phyloP scores from a whole-genome alignment of 2,888 invertebrate genomes.

The Torymus tubicola region DNA sequence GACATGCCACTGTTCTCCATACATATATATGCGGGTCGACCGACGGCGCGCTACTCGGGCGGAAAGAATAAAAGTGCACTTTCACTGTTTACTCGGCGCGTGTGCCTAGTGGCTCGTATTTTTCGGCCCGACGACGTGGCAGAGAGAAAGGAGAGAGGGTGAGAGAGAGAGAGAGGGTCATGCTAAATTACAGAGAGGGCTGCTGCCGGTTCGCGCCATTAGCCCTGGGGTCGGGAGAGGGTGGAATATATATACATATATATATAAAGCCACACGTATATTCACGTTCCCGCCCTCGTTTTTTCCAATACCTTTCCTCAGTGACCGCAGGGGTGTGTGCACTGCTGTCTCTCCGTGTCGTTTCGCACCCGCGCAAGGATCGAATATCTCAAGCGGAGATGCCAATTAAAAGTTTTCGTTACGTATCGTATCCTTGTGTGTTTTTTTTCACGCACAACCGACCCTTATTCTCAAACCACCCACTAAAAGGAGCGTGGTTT shows the following conservation, averaged over 20 bases:
- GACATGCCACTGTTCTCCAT: neutral
- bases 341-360: neutral
- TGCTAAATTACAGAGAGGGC: constrained; percentile 10
- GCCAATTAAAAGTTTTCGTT: constrained; percentile 53
- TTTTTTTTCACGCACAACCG: neutral
- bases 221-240: neutral
- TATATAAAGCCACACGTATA: too few relatives aligned
- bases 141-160: too few relatives aligned
- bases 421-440: neutral
- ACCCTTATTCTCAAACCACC: neutral
- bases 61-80: constrained; percentile 18
- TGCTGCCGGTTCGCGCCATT: constrained; percentile 5
- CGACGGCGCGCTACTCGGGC: neutral
- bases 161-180: neutral
- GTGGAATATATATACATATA: too few relatives aligned
- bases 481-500: constrained; percentile 16
- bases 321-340: neutral
- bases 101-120: neutral
- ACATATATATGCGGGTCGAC: too few relatives aligned
- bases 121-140: neutral
- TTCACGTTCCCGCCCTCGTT: neutral
- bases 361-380: neutral
- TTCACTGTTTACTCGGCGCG: neutral
- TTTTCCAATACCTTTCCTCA: constrained; percentile 27
- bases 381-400: constrained; percentile 1